phyloP scores from a whole-genome alignment of 2,113 vertebrate genomes.

The Manacus vitellinus region DNA sequence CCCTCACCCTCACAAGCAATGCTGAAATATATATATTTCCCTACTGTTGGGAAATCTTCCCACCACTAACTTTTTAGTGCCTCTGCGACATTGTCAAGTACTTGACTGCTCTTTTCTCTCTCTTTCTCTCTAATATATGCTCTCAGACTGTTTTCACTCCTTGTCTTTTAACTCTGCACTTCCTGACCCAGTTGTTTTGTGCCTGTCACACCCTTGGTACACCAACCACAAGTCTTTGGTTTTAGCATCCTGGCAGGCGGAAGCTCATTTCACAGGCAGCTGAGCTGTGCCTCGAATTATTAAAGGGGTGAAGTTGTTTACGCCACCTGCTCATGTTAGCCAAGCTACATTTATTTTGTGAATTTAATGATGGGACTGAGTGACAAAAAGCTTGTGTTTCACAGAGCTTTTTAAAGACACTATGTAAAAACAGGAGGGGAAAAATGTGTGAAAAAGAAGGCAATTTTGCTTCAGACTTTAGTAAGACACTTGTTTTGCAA shows the following conservation, averaged over 20 bases:
- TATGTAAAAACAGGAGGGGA: neutral
- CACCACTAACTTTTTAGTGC: neutral
- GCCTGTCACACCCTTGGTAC: conserved; percentile 12
- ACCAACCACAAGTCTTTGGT: conserved; percentile 19
- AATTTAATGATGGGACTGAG: neutral
- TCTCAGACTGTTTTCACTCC: neutral
- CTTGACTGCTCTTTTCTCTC: neutral
- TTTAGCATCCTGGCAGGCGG: neutral
- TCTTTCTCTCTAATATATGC: neutral
- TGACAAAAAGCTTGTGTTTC: neutral
- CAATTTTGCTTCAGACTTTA: neutral
- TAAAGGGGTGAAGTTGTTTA: conserved; percentile 31
- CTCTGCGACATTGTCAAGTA: neutral
- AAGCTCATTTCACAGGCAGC: neutral
- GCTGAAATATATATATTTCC: neutral
- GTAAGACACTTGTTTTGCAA: neutral
- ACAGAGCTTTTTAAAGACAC: neutral
- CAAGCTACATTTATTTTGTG: neutral
- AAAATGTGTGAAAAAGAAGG: neutral
- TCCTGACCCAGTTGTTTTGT: conserved; percentile 1
- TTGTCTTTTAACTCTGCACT: neutral
- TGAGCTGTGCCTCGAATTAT: conserved; percentile 28
- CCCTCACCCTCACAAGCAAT: neutral
- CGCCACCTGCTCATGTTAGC: neutral
- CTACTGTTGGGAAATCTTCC: neutral